Conservation (phyloP, 2,888 invertebrate species). For the Harpagoxenus sublaevis region DNA sequence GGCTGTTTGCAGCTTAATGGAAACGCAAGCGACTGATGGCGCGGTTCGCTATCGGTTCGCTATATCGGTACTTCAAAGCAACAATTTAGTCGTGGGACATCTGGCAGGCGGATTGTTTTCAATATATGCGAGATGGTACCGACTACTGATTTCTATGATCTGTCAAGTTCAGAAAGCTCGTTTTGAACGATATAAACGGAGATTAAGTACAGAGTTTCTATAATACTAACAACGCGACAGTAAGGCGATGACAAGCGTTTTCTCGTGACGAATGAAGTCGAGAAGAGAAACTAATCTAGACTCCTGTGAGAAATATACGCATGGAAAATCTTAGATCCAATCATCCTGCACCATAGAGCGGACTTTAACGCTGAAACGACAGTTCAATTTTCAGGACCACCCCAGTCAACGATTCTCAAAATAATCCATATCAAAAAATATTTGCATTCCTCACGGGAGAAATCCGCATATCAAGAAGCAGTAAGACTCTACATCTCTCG, state of each 20-base stretch:
- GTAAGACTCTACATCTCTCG: constrained; percentile 9
- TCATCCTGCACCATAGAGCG: not conserved
- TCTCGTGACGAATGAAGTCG: not conserved
- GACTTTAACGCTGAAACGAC: not conserved
- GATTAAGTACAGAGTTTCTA: constrained; percentile 26
- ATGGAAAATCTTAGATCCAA: constrained; percentile 21
- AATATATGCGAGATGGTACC: constrained; percentile 4
- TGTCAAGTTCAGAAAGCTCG: constrained; percentile 45
- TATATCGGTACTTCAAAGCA: constrained; percentile 45
- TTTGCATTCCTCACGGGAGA: constrained; percentile 41
- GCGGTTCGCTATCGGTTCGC: constrained; percentile 39
- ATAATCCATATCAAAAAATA: constrained; percentile 37
- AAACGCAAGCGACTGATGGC: constrained; percentile 58
- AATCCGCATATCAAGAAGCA: constrained; percentile 39
- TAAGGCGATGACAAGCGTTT: not conserved
- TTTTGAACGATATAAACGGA: constrained; percentile 24
- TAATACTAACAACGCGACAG: not conserved
- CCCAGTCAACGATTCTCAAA: constrained; percentile 11
- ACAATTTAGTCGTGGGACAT: constrained; percentile 41
- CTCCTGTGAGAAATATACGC: not conserved
- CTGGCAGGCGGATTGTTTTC: constrained; percentile 33
- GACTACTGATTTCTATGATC: constrained; percentile 30
- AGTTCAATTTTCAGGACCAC: constrained; percentile 3
- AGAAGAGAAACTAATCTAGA: not conserved
- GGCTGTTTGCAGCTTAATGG: constrained; percentile 55